These are phyloP conservation scores for Oryzias curvinotus DNA, from an alignment of 2,113 vertebrate species.

Conservation along the genomic window DNA sequence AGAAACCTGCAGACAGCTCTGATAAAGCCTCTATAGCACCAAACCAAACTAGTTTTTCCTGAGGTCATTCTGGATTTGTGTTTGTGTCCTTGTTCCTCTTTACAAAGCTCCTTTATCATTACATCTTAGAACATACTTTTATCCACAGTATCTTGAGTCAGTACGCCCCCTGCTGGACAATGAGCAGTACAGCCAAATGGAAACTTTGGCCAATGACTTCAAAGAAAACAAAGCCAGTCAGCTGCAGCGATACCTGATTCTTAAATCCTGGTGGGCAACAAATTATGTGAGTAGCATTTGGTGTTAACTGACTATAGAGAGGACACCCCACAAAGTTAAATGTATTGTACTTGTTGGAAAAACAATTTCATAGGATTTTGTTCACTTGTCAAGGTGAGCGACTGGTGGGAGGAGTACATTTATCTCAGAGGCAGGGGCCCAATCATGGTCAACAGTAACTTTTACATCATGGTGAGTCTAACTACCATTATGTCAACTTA, in stretches of 20 bases:
- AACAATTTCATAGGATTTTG: background rate
- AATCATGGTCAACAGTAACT: constrained; percentile 98
- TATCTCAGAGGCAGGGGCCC: constrained; percentile 87
- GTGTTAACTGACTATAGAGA: background rate
- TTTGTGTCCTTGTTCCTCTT: background rate
- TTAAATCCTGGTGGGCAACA: constrained; percentile 94
- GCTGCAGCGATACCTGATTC: constrained; percentile 87
- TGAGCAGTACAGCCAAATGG: constrained; percentile 81
- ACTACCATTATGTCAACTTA: background rate
- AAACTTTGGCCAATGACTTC: constrained; percentile 84
- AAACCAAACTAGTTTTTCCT: background rate
- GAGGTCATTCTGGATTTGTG: constrained; percentile 4
- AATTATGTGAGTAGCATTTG: constrained; percentile 86
- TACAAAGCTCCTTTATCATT: background rate
- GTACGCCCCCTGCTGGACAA: constrained; percentile 84
- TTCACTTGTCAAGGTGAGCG: constrained; percentile 62
- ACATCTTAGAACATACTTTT: background rate
- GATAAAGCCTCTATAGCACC: no score
- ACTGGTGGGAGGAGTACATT: constrained; percentile 89
- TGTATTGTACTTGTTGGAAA: no score
- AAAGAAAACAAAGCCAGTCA: constrained; percentile 79
- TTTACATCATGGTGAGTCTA: constrained; percentile 88
- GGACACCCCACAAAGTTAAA: no score
- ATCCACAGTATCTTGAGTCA: constrained; percentile 89
- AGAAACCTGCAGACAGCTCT: no score